Evolutionary conservation across 2,113 vertebrate genomes (phyloP), one percentile per base, ranked within the genome.

Genomic region (Elgaria multicarinata): DNA sequence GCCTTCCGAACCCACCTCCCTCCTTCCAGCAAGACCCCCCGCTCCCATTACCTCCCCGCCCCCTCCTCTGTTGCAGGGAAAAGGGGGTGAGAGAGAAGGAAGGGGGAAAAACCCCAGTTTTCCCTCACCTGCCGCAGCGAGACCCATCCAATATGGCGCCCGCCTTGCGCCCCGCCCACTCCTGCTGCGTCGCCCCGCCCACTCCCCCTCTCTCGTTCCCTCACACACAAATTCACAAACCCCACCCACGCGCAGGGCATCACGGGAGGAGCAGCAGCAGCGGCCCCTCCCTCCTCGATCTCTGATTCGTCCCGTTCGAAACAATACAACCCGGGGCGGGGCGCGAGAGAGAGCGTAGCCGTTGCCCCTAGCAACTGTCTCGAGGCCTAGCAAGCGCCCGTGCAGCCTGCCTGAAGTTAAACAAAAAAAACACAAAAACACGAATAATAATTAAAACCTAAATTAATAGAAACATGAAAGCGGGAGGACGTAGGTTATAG

Each of bases 221-320:
- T 33, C 8, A 8, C 75, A 1, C 36, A 20, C 50, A 53, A 5
- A 53, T 10, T 10, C 50, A 53, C 50, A 53, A 81, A 13, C 26
- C 58, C 44, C 3, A 2, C 58, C 58, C 10, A 85, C 84, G 66
- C 96, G 96, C 94, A 42, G 93, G 89, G 98, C 94, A 97, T 90
- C 95, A 97, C 97, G 98, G 98, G 98, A 98, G 22, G 20, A 16
- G 22, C 6, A n/a, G n/a, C n/a, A n/a, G n/a, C 55, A 16, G 4
- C 50, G 8, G n/a, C 7, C 86, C 3, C 13, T 16, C 20, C 26
- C 36, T 6, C 2, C 26, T 20, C 64, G 14, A 12, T 72, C 31
- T 91, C 96, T 96, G 97, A 93, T 94, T 94, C 83, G 69, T 12
- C 36, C n/a, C 36, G 95, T 98, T 98, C 97, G 96, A 98, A 98